phyloP scores from a whole-genome alignment of 2,888 invertebrate genomes.

The Temnothorax unifasciatus region DNA sequence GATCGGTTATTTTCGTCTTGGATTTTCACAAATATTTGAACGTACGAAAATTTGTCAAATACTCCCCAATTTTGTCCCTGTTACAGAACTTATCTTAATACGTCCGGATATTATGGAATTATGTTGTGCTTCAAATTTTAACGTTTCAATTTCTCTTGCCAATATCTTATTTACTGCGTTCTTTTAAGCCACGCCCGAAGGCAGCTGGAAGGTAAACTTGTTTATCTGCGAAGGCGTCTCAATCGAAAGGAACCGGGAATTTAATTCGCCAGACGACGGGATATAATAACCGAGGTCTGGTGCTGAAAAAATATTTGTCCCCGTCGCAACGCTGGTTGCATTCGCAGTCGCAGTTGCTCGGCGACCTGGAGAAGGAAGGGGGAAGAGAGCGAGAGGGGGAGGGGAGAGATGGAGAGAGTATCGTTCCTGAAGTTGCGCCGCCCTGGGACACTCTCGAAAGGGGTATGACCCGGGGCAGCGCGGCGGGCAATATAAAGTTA shows the following conservation, averaged over 20 bases:
- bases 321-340: constrained; percentile 21
- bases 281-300: constrained; percentile 51
- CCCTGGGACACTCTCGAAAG: constrained; percentile 70
- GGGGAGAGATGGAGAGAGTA: constrained; percentile 52
- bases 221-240: constrained; percentile 50
- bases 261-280: constrained; percentile 49
- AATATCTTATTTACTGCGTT: constrained; percentile 25
- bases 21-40: constrained; percentile 14
- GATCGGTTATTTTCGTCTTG: constrained; percentile 16
- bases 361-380: background rate
- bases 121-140: constrained; percentile 3
- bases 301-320: constrained; percentile 56
- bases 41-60: background rate
- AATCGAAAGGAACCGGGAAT: constrained; percentile 36
- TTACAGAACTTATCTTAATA: background rate
- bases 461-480: constrained; percentile 52
- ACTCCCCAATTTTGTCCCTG: background rate
- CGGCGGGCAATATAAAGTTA: constrained; percentile 79
- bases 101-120: constrained; percentile 5
- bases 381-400: background rate
- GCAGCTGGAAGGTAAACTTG: constrained; percentile 42
- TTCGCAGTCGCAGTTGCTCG: constrained; percentile 38
- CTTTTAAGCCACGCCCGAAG: constrained; percentile 14
- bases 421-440: constrained; percentile 71
- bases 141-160: constrained; percentile 36